phyloP scores from a whole-genome alignment of 2,888 invertebrate species.

The Drosophila differens region DNA sequence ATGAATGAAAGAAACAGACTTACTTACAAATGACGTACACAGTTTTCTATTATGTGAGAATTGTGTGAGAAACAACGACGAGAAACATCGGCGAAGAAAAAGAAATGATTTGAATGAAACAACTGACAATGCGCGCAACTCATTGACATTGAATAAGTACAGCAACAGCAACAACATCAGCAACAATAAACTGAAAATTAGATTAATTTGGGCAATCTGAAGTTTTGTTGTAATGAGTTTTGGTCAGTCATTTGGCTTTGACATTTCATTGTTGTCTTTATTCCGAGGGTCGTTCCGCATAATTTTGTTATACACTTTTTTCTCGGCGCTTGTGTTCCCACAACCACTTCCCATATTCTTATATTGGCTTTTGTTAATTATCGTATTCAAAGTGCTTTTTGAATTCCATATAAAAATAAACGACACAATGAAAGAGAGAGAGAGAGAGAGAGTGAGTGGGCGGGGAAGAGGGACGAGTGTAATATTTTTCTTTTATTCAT shows the following conservation, averaged over 20 bases:
- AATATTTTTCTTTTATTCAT: slow-evolving; percentile 37
- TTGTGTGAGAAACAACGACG: slow-evolving; percentile 59
- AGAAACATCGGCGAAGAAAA: slow-evolving; percentile 26
- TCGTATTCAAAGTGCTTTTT: slow-evolving; percentile 12
- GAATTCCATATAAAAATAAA: slow-evolving; percentile 10
- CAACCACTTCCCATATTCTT: slow-evolving; percentile 18
- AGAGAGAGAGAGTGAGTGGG: not conserved
- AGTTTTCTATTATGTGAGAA: slow-evolving; percentile 74
- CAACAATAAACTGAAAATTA: slow-evolving; percentile 63
- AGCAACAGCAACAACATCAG: slow-evolving; percentile 41
- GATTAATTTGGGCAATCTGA: slow-evolving; percentile 83
- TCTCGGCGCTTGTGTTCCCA: not conserved
- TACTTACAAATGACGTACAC: slow-evolving; percentile 68
- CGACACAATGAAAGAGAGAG: not conserved
- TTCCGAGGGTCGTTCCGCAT: slow-evolving; percentile 53
- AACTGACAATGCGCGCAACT: slow-evolving; percentile 64
- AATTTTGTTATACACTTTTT: slow-evolving; percentile 36
- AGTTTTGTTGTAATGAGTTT: slow-evolving; percentile 82
- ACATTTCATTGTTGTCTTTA: slow-evolving; percentile 74
- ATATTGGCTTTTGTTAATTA: slow-evolving; percentile 34
- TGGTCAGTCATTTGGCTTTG: slow-evolving; percentile 78
- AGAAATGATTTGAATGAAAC: slow-evolving; percentile 55
- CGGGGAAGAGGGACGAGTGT: not conserved
- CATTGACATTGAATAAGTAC: slow-evolving; percentile 72
- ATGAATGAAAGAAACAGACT: slow-evolving; percentile 23